These are phyloP conservation scores for Drosophila novamexicana DNA, from an alignment of 1,140 invertebrate genomes.

Conservation along the genomic window DNA sequence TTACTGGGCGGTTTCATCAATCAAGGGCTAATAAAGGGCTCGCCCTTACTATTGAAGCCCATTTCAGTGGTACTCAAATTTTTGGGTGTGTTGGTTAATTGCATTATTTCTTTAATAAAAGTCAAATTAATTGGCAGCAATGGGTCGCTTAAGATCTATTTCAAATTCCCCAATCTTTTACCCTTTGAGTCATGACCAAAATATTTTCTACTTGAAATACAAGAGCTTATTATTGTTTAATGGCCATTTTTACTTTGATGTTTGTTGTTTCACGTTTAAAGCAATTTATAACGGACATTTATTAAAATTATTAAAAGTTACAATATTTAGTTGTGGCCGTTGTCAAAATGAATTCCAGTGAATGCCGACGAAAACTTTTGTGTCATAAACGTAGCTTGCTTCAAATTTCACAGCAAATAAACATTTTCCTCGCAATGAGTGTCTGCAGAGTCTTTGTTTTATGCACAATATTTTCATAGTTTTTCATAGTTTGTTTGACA, in stretches of 20 bases:
- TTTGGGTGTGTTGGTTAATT: conserved; percentile 57
- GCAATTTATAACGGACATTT: conserved; percentile 53
- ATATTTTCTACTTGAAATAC: conserved; percentile 33
- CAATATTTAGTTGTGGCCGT: conserved; percentile 43
- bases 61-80: conserved; percentile 24
- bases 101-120: conserved; percentile 76
- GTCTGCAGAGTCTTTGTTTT: conserved; percentile 54
- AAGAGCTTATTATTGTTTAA: conserved; percentile 65
- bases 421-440: conserved; percentile 43
- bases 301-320: conserved; percentile 60
- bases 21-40: conserved; percentile 55
- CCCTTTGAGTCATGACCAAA: not conserved
- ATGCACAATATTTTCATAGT: conserved; percentile 65
- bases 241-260: conserved; percentile 65
- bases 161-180: not conserved
- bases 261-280: conserved; percentile 49
- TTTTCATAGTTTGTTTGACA: conserved; percentile 65
- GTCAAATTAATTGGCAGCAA: conserved; percentile 59
- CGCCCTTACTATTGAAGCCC: conserved; percentile 61
- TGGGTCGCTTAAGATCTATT: conserved; percentile 10
- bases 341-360: conserved; percentile 35
- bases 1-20: conserved; percentile 63
- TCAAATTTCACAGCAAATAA: conserved; percentile 74
- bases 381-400: conserved; percentile 65
- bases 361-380: conserved; percentile 52